Evolutionary conservation across 2,113 vertebrate genomes (phyloP), one percentile per base, ranked within the genome.

Genomic region (Ranitomeya variabilis): DNA sequence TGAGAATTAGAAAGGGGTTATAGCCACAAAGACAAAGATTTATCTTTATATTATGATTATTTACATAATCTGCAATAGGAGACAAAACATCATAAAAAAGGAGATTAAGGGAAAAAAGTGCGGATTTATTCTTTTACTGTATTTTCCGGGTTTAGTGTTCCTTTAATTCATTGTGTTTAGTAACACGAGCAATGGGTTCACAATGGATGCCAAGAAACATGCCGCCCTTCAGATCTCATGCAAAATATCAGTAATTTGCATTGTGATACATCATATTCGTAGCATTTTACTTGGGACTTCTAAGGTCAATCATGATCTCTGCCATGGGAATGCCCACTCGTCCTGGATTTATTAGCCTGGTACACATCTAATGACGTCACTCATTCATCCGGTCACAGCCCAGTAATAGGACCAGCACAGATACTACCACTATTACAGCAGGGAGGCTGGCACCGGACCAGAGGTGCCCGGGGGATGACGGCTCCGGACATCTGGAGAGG

Each of bases 401-500:
- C 67, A 15, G 64, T 67, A 60, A 86, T 45, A 51, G 60, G 71
- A 60, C n/a, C 23, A 11, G 73, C 51, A 37, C 51, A 18, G 51
- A 66, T 86, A 86, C 71, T 52, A 86, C 12, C 73, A 19, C 26
- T 19, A 14, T 31, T 12, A 57, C 69, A 18, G 13, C 31, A 86
- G 57, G 69, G 51, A 64, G n/a, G 5, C 71, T 86, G 85, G 85
- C 85, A 78, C 7, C 0, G 26, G 18, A 78, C 85, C 85, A 86
- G 71, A 10, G 67, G 81, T 26, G 55, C 80, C 57, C 60, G 26
- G 69, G 31, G 8, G 86, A 82, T 88, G 86, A 88, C 57, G 23
- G 15, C 55, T 82, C 23, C 4, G 67, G 79, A 82, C 79, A 74
- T 82, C 79, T 82, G 79, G 52, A 74, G 26, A 37, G 66, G 69